A percentile compares a stretch with the other conserved stretches of the same genome.
These are phyloP conservation scores for Dysmachus trigonus DNA, from an alignment of 2,888 invertebrate genomes.

Conservation along the genomic window DNA sequence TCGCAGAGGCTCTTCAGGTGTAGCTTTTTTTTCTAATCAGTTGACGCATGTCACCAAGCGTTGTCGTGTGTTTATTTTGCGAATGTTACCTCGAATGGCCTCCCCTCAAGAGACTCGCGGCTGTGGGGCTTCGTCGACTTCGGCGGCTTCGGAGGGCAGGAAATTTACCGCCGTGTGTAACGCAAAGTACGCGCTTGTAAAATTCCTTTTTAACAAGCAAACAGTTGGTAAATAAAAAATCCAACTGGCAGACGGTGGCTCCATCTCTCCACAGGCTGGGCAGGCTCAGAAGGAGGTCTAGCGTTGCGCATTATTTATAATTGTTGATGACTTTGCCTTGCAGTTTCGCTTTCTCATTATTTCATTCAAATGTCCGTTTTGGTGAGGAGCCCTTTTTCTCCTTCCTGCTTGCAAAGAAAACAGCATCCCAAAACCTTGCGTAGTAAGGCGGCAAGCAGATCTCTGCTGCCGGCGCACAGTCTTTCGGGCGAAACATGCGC, in stretches of 20 bases:
- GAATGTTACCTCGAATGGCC: neutral
- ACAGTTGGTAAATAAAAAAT: conserved; percentile 15
- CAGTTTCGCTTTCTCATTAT: conserved; percentile 52
- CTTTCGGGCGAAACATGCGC: neutral
- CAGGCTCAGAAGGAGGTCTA: conserved; percentile 1
- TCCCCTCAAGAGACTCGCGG: neutral
- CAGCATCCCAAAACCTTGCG: neutral
- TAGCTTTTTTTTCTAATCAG: neutral
- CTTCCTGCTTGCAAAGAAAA: neutral
- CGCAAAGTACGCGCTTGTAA: neutral
- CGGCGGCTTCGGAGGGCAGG: neutral
- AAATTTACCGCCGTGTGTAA: conserved; percentile 1
- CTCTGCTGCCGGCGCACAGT: neutral
- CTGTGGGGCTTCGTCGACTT: neutral
- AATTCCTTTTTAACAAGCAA: conserved; percentile 14
- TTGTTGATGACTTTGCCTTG: conserved; percentile 49
- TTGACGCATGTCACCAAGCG: conserved; percentile 17
- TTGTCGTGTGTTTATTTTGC: conserved; percentile 27
- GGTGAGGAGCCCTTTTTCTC: neutral
- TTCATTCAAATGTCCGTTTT: conserved; percentile 53
- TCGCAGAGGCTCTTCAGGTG: neutral
- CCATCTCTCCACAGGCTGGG: neutral
- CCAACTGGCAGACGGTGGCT: neutral
- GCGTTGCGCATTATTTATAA: conserved; percentile 40
- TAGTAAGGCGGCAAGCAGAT: neutral